Evolutionary conservation across 2,113 vertebrate species (phyloP).

Genomic region (Struthio camelus): DNA sequence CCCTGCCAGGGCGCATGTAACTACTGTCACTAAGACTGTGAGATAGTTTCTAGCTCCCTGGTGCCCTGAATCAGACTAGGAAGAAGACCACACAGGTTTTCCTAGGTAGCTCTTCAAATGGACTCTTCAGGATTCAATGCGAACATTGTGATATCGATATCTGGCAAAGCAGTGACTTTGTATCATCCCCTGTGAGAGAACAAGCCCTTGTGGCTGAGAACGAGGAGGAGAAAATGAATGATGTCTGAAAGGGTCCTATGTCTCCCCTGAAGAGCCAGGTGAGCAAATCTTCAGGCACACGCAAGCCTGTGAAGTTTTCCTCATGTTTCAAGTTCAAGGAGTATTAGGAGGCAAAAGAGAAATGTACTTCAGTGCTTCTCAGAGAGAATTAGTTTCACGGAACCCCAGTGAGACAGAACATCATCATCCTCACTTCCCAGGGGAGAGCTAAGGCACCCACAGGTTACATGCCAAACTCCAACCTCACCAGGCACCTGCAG

Average conservation of each 20-base stretch:
- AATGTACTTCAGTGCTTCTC: not conserved
- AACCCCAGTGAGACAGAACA: not conserved
- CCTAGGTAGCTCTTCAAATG: not conserved
- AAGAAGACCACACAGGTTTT: not conserved
- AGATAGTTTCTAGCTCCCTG: not conserved
- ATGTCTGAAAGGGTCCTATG: not conserved
- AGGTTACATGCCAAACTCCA: not conserved
- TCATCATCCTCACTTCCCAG: not conserved
- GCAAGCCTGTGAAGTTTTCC: not conserved
- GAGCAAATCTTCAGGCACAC: accelerated
- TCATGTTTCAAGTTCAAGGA: not conserved
- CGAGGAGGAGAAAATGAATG: not conserved
- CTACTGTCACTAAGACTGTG: not conserved
- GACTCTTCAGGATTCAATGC: not conserved
- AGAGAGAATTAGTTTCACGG: not conserved
- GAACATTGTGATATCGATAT: not conserved
- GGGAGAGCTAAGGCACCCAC: not conserved
- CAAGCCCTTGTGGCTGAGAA: not conserved
- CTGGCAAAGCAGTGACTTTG: not conserved
- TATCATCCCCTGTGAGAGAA: not conserved
- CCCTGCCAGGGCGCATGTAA: not conserved
- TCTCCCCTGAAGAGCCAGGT: not conserved
- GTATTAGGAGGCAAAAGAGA: not conserved
- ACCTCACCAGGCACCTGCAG: not conserved
- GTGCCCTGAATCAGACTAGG: not conserved